Evolutionary conservation across 2,113 vertebrate genomes (phyloP).

Genomic region (Notothenia rossii): DNA sequence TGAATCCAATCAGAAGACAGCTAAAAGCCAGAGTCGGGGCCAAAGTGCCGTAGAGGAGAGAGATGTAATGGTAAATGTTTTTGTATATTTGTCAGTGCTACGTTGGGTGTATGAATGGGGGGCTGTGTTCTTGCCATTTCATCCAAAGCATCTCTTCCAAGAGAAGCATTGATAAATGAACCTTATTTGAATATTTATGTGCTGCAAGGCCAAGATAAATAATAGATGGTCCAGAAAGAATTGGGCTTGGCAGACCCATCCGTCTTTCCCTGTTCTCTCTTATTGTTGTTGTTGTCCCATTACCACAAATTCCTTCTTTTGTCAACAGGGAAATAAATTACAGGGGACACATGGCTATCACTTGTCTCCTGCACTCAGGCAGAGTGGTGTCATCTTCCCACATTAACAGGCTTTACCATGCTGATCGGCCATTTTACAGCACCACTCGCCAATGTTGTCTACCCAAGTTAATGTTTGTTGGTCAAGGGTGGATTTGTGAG

Average conservation of each 20-base stretch:
- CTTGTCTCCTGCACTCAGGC: conserved; percentile 68
- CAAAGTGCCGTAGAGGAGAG: conserved; percentile 47
- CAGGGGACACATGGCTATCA: conserved; percentile 68
- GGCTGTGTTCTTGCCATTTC: conserved; percentile 62
- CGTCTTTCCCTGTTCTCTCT: conserved; percentile 81
- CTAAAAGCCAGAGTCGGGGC: conserved; percentile 59
- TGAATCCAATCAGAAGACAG: conserved; percentile 74
- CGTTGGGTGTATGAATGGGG: conserved; percentile 44
- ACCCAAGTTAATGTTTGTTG: conserved; percentile 42
- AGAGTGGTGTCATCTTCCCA: conserved; percentile 71
- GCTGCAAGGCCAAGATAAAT: conserved; percentile 84
- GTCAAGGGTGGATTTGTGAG: conserved; percentile 52
- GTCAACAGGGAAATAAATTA: conserved; percentile 78
- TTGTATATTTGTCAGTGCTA: conserved; percentile 59
- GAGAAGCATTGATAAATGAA: conserved; percentile 77
- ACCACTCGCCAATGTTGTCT: conserved; percentile 42
- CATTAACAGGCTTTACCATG: conserved; percentile 54
- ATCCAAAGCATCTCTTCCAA: conserved; percentile 63
- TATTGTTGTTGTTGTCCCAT: conserved; percentile 78
- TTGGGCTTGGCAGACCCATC: conserved; percentile 89
- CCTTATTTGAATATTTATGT: conserved; percentile 82
- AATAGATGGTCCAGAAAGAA: conserved; percentile 88
- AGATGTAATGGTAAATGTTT: conserved; percentile 54
- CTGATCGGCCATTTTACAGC: conserved; percentile 65
- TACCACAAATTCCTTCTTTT: conserved; percentile 78